A percentile compares a stretch with the other conserved stretches of the same genome.
These are phyloP conservation scores for Grallaria varia DNA, from an alignment of 2,113 vertebrate genomes.

Conservation along the genomic window DNA sequence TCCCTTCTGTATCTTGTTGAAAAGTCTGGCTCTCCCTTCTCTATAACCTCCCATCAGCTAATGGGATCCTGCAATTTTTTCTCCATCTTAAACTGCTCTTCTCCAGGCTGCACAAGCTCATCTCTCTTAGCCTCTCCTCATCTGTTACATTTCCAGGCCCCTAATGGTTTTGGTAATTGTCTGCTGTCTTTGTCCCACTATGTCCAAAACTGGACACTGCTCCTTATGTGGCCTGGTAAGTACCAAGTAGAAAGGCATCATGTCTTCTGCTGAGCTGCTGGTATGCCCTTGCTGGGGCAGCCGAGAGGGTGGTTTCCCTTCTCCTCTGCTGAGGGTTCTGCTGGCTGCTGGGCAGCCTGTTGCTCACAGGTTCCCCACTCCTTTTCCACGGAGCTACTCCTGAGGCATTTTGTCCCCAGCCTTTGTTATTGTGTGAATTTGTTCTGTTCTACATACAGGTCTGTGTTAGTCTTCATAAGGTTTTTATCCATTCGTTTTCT, in stretches of 20 bases:
- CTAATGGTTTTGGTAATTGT: background rate
- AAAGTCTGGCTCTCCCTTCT: background rate
- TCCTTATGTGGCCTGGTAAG: background rate
- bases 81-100: background rate
- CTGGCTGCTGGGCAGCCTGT: background rate
- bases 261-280: background rate
- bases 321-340: background rate
- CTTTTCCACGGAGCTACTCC: background rate
- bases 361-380: background rate
- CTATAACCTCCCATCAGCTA: background rate
- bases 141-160: background rate
- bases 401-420: background rate
- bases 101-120: background rate
- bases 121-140: background rate
- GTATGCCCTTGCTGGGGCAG: background rate
- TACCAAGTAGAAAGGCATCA: background rate
- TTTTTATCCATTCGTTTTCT: background rate
- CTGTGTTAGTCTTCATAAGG: background rate
- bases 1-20: background rate
- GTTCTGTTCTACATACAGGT: background rate
- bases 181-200: background rate
- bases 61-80: background rate
- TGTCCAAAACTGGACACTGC: background rate
- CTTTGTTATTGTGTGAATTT: background rate
- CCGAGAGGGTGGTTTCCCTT: background rate